These are phyloP conservation scores for Neofelis nebulosa DNA, from an alignment of 2,113 vertebrate species.

Conservation along the genomic window DNA sequence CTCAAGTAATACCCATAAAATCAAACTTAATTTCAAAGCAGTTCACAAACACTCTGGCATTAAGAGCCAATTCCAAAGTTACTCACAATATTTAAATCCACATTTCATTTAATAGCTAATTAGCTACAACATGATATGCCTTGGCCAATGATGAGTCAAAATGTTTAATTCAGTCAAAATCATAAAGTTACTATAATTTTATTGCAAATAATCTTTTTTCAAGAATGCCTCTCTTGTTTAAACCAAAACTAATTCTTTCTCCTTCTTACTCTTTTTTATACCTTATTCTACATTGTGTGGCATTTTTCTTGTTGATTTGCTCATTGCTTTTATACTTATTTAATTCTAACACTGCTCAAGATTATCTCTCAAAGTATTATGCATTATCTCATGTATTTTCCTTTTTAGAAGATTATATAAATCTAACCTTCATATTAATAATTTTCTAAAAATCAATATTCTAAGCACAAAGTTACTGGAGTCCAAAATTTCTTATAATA, in stretches of 20 bases:
- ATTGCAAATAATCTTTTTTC: background rate
- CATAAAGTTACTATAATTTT: background rate
- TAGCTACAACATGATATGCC: background rate
- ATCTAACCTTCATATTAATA: background rate
- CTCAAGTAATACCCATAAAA: background rate
- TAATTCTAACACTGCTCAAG: background rate
- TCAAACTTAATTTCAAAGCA: slow-evolving; percentile 19
- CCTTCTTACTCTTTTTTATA: background rate
- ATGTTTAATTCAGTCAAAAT: background rate
- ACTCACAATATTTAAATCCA: background rate
- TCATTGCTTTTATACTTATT: background rate
- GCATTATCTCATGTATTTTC: background rate
- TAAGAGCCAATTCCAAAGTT: background rate
- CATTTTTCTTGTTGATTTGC: background rate
- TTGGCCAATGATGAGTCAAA: background rate
- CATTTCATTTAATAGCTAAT: background rate
- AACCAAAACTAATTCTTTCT: background rate
- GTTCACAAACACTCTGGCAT: slow-evolving; percentile 23
- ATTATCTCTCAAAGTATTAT: background rate
- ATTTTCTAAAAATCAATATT: background rate
- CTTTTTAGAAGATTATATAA: background rate
- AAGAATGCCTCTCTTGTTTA: background rate
- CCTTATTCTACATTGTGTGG: background rate
- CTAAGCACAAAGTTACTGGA: background rate
- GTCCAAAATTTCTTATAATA: background rate